Evolutionary conservation across 2,888 invertebrate species (phyloP).

Genomic region (Hemistola chrysoprasaria): DNA sequence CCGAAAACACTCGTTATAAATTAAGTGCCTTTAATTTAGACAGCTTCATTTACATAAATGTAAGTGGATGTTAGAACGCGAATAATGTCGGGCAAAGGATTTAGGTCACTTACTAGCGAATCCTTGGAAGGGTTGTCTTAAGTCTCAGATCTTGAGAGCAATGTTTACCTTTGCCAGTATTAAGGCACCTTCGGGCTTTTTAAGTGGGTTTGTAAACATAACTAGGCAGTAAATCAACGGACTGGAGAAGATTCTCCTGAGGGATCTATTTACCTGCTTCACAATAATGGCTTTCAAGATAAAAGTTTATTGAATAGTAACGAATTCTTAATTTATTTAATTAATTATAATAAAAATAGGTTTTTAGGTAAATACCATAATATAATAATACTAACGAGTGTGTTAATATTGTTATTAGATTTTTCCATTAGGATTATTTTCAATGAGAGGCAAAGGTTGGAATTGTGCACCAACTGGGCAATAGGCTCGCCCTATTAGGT

Average conservation of each 20-base stretch:
- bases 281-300: constrained; percentile 4
- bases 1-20: constrained; percentile 4
- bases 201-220: constrained; percentile 32
- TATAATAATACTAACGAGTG: too few species aligned
- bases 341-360: too few species aligned
- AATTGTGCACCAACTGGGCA: too few species aligned
- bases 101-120: constrained; percentile 53
- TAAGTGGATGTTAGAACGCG: constrained; percentile 34
- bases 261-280: constrained; percentile 12
- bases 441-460: too few species aligned
- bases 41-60: constrained; percentile 17
- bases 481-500: too few species aligned
- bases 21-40: constrained; percentile 21
- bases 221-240: constrained; percentile 26
- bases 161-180: constrained; percentile 41
- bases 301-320: background rate
- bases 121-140: constrained; percentile 42
- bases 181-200: constrained; percentile 32
- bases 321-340: too few species aligned
- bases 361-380: too few species aligned
- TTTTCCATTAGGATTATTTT: too few species aligned
- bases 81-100: constrained; percentile 48
- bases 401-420: too few species aligned
- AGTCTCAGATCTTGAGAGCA: constrained; percentile 42
- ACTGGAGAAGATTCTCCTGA: constrained; percentile 17